These are phyloP conservation scores for Atherinomorus stipes DNA, from an alignment of 2,113 vertebrate species.

Conservation along the genomic window DNA sequence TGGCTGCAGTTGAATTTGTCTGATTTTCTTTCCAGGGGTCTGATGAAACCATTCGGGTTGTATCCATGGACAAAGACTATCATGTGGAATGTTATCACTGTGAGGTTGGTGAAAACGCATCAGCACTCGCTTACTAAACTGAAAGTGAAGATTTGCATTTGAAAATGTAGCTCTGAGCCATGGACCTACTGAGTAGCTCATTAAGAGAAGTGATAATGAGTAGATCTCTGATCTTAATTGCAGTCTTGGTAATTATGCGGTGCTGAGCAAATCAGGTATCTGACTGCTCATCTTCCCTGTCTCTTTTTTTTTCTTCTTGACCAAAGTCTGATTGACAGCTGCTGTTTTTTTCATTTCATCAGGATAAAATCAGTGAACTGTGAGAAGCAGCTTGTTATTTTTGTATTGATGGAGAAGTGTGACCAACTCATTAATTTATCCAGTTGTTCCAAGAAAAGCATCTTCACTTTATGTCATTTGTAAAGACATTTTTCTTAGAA, in stretches of 20 bases:
- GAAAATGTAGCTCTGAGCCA: conserved; percentile 25
- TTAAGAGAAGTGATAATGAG: conserved; percentile 50
- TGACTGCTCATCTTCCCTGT: conserved; percentile 44
- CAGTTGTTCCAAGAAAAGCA: conserved; percentile 6
- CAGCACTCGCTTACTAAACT: background rate
- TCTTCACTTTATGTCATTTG: background rate
- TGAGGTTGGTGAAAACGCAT: conserved; percentile 84
- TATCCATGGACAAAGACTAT: conserved; percentile 98
- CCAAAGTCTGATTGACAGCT: conserved; percentile 50
- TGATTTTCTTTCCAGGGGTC: conserved; percentile 87
- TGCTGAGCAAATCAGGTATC: conserved; percentile 39
- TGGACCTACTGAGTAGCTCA: conserved; percentile 43
- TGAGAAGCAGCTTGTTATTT: conserved; percentile 4
- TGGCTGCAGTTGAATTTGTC: conserved; percentile 20
- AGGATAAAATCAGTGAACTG: conserved; percentile 40
- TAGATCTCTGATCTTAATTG: conserved; percentile 62
- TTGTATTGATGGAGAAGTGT: background rate
- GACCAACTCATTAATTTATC: background rate
- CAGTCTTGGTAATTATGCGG: conserved; percentile 54
- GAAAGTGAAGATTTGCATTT: background rate
- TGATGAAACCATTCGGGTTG: conserved; percentile 95
- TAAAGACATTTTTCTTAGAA: background rate
- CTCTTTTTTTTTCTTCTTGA: conserved; percentile 19
- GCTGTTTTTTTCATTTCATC: conserved; percentile 5
- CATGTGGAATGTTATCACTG: conserved; percentile 97